Conservation (phyloP, 2,888 invertebrate species). For the Pasiphila rectangulata region DNA sequence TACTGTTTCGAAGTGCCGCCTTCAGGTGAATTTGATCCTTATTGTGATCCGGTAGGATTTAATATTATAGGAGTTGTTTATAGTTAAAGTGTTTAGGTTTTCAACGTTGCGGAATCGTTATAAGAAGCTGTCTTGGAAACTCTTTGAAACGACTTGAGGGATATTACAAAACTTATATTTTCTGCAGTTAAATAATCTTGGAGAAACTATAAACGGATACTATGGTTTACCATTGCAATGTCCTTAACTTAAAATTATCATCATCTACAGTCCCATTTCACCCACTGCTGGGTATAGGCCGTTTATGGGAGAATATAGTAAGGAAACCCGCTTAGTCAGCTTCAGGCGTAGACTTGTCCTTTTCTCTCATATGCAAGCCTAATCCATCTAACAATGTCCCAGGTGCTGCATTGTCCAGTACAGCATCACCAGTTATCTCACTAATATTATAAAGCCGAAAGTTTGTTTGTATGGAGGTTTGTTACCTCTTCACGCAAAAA, state of each 20-base stretch:
- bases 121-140: not conserved
- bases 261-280: too few species aligned
- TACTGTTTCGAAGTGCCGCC: constrained; percentile 11
- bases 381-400: too few species aligned
- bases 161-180: not conserved
- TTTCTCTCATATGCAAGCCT: too few species aligned
- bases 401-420: too few species aligned
- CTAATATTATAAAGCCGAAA: too few species aligned
- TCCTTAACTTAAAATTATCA: not conserved
- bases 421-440: too few species aligned
- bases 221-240: not conserved
- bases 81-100: constrained; percentile 3
- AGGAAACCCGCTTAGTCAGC: too few species aligned
- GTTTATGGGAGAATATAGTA: too few species aligned
- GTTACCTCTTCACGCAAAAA: too few species aligned
- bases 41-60: constrained; percentile 4
- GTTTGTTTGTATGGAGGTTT: too few species aligned
- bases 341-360: too few species aligned
- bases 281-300: too few species aligned
- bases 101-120: not conserved
- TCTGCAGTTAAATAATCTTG: not conserved
- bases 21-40: constrained; percentile 17
- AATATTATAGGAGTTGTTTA: constrained; percentile 5
- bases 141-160: not conserved
- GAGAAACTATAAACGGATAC: not conserved